Conservation (phyloP, 2,113 vertebrate genomes). For the Aspiorhynchus laticeps region DNA sequence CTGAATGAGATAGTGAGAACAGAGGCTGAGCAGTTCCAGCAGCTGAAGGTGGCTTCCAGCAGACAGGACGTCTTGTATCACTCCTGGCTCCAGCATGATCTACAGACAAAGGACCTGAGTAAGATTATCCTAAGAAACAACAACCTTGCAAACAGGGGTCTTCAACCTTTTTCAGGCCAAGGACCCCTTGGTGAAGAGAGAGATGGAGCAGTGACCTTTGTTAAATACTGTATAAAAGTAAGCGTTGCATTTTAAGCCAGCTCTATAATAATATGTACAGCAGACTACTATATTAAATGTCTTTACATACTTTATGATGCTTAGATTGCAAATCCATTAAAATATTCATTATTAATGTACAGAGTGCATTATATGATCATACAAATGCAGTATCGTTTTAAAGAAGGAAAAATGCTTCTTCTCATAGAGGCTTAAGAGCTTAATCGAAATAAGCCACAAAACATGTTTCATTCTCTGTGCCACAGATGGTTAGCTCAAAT, state of each 20-base stretch:
- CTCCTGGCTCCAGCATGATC: slow-evolving; percentile 92
- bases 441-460: background rate
- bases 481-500: background rate
- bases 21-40: slow-evolving; percentile 93
- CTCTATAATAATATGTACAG: background rate
- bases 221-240: background rate
- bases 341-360: background rate
- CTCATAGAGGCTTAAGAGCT: background rate
- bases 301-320: background rate
- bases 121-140: background rate
- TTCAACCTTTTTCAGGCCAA: background rate
- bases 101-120: slow-evolving; percentile 53
- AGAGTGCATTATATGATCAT: background rate
- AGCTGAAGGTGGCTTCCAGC: slow-evolving; percentile 97
- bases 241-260: background rate
- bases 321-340: background rate
- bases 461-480: background rate
- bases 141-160: background rate
- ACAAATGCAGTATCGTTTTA: background rate
- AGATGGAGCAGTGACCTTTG: background rate
- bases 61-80: slow-evolving; percentile 94
- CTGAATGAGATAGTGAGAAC: slow-evolving; percentile 98
- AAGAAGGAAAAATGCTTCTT: background rate
- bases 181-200: background rate
- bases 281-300: background rate